Percentiles rank a stretch among this genome's conserved stretches.
These are phyloP conservation scores for Sebastes cheni DNA, from an alignment of 2,797 vertebrate genomes.

Conservation along the genomic window DNA sequence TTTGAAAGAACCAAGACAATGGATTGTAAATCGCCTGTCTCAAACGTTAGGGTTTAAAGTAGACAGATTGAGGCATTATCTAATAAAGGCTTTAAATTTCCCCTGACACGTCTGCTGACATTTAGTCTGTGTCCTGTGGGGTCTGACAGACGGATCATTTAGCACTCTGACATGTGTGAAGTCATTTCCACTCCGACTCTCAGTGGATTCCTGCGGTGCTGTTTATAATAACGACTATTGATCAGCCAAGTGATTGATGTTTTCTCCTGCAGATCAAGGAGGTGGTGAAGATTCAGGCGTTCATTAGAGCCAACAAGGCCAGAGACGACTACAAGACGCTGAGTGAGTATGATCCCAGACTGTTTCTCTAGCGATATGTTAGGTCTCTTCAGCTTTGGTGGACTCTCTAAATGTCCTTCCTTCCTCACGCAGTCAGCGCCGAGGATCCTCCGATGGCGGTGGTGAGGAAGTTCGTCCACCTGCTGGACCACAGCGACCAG, in stretches of 20 bases:
- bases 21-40: neutral
- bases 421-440: conserved; percentile 84
- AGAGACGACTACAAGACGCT: conserved; percentile 98
- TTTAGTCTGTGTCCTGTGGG: conserved; percentile 12
- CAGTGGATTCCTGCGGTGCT: neutral
- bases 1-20: neutral
- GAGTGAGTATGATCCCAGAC: conserved; percentile 83
- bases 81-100: conserved; percentile 44
- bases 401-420: neutral
- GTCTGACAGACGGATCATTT: conserved; percentile 30
- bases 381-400: neutral
- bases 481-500: conserved; percentile 97
- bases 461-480: conserved; percentile 96
- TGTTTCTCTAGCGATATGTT: neutral
- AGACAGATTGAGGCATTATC: neutral
- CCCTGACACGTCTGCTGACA: conserved; percentile 13
- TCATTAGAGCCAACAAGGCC: conserved; percentile 98
- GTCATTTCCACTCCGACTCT: conserved; percentile 18
- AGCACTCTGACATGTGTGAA: conserved; percentile 18
- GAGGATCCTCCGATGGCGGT: conserved; percentile 95
- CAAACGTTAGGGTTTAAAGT: neutral
- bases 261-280: conserved; percentile 87
- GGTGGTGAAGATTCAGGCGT: conserved; percentile 97
- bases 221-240: conserved; percentile 29
- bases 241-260: conserved; percentile 30